phyloP scores from a whole-genome alignment of 2,888 invertebrate species.

The Drosophila rellima region DNA sequence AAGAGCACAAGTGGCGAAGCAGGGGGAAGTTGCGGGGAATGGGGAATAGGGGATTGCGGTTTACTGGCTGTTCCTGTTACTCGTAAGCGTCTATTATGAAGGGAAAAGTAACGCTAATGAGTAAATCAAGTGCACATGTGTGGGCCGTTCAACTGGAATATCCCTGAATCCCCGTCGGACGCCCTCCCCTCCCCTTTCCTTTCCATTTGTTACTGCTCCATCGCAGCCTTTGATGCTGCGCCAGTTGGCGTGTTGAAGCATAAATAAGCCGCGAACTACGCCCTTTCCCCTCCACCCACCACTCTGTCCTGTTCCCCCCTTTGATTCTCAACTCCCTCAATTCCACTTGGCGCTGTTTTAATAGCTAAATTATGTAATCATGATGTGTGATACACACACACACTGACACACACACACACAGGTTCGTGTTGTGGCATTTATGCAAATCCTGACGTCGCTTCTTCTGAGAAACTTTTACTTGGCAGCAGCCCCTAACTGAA shows the following conservation, averaged over 20 bases:
- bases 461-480: conserved; percentile 75
- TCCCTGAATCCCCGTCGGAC: conserved; percentile 3
- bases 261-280: conserved; percentile 69
- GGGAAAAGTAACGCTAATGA: conserved; percentile 80
- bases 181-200: neutral
- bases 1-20: neutral
- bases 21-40: neutral
- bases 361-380: conserved; percentile 82
- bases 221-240: conserved; percentile 70
- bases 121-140: conserved; percentile 80
- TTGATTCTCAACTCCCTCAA: conserved; percentile 7
- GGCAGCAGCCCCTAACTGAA: conserved; percentile 32
- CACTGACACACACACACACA: conserved; percentile 35
- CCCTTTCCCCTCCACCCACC: neutral
- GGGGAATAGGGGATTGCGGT: conserved; percentile 50
- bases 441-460: conserved; percentile 76
- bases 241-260: conserved; percentile 81
- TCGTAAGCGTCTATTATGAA: conserved; percentile 76
- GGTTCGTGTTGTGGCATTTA: conserved; percentile 73
- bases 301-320: neutral
- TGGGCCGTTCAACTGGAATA: conserved; percentile 69
- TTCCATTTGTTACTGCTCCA: neutral
- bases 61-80: conserved; percentile 56
- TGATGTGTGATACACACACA: conserved; percentile 76
- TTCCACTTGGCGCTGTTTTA: conserved; percentile 63